phyloP scores from a whole-genome alignment of 1,140 invertebrate genomes.

The Wasmannia auropunctata region DNA sequence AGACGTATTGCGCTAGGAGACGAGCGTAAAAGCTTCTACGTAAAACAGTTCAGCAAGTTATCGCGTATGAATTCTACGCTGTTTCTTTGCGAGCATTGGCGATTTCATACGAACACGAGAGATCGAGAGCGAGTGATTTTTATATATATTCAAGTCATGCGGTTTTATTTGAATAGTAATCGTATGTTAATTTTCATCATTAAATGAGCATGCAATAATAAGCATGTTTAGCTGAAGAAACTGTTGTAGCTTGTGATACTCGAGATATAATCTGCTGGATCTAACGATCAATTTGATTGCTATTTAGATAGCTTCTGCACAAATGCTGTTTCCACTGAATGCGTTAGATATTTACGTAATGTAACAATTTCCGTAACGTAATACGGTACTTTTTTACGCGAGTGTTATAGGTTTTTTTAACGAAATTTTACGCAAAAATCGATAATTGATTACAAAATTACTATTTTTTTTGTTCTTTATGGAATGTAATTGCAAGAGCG shows the following conservation, averaged over 20 bases:
- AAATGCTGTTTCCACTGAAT: constrained; percentile 12
- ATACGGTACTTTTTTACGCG: neutral
- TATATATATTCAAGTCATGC: neutral
- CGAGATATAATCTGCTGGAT: constrained; percentile 11
- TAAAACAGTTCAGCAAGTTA: constrained; percentile 14
- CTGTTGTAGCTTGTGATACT: constrained; percentile 2
- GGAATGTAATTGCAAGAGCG: neutral
- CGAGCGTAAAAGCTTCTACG: neutral
- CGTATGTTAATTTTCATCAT: neutral
- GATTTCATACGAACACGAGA: constrained; percentile 2
- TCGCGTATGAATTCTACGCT: constrained; percentile 6
- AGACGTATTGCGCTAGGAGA: constrained; percentile 20
- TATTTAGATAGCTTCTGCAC: neutral
- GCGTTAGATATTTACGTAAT: neutral
- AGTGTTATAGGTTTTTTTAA: neutral
- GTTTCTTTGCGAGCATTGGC: neutral
- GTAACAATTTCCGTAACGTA: neutral
- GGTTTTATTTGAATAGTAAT: neutral
- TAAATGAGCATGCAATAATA: constrained; percentile 1
- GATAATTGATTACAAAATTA: neutral
- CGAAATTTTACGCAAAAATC: neutral
- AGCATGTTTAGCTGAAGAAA: neutral
- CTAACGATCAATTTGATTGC: constrained; percentile 31
- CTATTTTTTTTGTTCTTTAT: neutral
- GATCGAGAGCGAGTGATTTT: constrained; percentile 5